A percentile compares a stretch with the other conserved stretches of the same genome.
Evolutionary conservation across 2,888 invertebrate genomes (phyloP).

Genomic region (Phortica okadai): DNA sequence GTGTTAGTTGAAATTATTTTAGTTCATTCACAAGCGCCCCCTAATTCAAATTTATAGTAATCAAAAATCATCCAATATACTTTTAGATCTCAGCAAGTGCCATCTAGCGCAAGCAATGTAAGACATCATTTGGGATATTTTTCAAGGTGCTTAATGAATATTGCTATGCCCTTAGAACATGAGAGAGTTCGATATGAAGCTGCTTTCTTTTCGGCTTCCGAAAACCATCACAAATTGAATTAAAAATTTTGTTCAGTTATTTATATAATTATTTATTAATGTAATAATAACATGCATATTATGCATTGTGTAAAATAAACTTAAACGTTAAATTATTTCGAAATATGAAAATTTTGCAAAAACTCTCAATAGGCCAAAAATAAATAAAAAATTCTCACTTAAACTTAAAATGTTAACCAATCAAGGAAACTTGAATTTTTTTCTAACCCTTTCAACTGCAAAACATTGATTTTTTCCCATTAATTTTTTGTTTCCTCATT

Average conservation of each 20-base stretch:
- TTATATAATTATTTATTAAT: conserved; percentile 45
- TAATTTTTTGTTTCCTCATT: conserved; percentile 49
- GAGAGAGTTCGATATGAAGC: too few relatives aligned
- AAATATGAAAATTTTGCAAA: conserved; percentile 48
- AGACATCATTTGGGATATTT: too few relatives aligned
- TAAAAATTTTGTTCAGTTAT: conserved; percentile 34
- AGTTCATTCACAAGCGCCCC: too few relatives aligned
- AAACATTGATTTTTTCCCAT: conserved; percentile 44
- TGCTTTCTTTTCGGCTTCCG: too few relatives aligned
- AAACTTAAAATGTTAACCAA: conserved; percentile 44
- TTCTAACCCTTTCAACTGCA: conserved; percentile 29
- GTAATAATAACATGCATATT: conserved; percentile 40
- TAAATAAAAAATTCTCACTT: conserved; percentile 55
- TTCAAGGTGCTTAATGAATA: too few relatives aligned
- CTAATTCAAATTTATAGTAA: too few relatives aligned
- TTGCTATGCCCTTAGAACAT: too few relatives aligned
- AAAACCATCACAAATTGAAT: too few relatives aligned
- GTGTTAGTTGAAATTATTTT: too few relatives aligned
- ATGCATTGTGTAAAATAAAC: conserved; percentile 43
- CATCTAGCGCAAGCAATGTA: too few relatives aligned
- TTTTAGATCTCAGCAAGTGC: too few relatives aligned
- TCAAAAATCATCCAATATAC: too few relatives aligned
- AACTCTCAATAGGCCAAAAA: conserved; percentile 59
- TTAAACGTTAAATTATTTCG: conserved; percentile 36
- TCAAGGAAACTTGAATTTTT: conserved; percentile 42